A percentile compares a stretch with the other conserved stretches of the same genome.
Evolutionary conservation across 2,888 invertebrate genomes (phyloP).

Genomic region (Elysia crispata): DNA sequence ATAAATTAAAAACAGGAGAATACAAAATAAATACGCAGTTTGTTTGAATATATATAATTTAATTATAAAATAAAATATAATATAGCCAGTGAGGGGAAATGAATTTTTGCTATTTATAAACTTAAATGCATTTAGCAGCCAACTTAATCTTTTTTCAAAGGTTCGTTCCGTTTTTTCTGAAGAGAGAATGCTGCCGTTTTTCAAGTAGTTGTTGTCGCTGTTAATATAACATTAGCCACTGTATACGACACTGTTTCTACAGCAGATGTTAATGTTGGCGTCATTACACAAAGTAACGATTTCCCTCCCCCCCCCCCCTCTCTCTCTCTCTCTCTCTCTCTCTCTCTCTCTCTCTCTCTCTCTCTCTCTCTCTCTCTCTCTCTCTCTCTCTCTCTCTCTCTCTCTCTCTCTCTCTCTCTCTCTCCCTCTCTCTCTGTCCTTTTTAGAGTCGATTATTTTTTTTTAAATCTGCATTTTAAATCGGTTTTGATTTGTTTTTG

Average conservation of each 20-base stretch:
- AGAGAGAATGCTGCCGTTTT: too few species aligned
- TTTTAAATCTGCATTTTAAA: not conserved
- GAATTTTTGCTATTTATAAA: too few species aligned
- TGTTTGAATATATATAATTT: too few species aligned
- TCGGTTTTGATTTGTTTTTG: too few species aligned
- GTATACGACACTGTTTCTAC: not conserved
- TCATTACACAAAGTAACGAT: not conserved
- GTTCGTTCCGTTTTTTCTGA: too few species aligned
- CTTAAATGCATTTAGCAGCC: too few species aligned
- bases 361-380: not conserved
- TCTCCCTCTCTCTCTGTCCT: slow-evolving; percentile 25
- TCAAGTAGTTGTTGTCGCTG: too few species aligned
- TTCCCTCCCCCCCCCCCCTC: not conserved
- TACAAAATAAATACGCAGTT: too few species aligned
- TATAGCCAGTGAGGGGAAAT: too few species aligned
- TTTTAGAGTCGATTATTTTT: not conserved
- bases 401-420: slow-evolving; percentile 22
- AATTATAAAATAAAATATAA: too few species aligned
- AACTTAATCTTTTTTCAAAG: too few species aligned
- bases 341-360: slow-evolving; percentile 19
- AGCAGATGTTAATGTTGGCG: not conserved
- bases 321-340: slow-evolving; percentile 31
- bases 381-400: slow-evolving; percentile 24
- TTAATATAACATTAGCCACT: not conserved
- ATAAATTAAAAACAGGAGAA: not conserved